Conservation (phyloP, 2,888 invertebrate species). For the Chesias legatella region DNA sequence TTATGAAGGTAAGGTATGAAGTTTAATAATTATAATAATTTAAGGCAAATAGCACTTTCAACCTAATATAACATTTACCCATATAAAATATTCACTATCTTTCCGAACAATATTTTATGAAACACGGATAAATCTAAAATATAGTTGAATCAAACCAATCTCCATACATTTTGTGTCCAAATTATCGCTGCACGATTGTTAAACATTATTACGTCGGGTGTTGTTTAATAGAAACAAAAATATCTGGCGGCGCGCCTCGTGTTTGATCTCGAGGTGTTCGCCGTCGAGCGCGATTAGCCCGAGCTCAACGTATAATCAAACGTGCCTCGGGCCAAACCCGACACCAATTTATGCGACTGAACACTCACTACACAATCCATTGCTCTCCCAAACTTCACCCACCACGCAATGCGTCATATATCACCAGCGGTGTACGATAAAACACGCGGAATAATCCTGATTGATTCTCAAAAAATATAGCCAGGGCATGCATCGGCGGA, state of each 20-base stretch:
- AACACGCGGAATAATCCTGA: constrained; percentile 9
- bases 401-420: background rate
- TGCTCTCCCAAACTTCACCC: constrained; percentile 20
- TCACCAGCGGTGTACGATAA: constrained; percentile 29
- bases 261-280: constrained; percentile 81
- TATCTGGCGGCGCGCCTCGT: constrained; percentile 80
- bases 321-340: constrained; percentile 68
- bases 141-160: constrained; percentile 22
- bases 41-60: too few relatives aligned
- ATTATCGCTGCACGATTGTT: constrained; percentile 81
- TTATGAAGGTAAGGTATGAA: too few relatives aligned
- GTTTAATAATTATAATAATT: too few relatives aligned
- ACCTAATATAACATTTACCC: too few relatives aligned
- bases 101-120: too few relatives aligned
- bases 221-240: constrained; percentile 82
- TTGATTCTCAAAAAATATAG: constrained; percentile 50
- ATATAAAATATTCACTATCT: too few relatives aligned
- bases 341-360: constrained; percentile 33
- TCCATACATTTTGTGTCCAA: constrained; percentile 56
- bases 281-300: constrained; percentile 80
- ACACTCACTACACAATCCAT: constrained; percentile 34
- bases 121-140: too few relatives aligned
- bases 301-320: constrained; percentile 80
- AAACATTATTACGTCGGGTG: constrained; percentile 81
- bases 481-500: constrained; percentile 66